Evolutionary conservation across 2,888 invertebrate genomes (phyloP), one percentile per base, ranked within the genome.

Genomic region (Cynaeus angustus): DNA sequence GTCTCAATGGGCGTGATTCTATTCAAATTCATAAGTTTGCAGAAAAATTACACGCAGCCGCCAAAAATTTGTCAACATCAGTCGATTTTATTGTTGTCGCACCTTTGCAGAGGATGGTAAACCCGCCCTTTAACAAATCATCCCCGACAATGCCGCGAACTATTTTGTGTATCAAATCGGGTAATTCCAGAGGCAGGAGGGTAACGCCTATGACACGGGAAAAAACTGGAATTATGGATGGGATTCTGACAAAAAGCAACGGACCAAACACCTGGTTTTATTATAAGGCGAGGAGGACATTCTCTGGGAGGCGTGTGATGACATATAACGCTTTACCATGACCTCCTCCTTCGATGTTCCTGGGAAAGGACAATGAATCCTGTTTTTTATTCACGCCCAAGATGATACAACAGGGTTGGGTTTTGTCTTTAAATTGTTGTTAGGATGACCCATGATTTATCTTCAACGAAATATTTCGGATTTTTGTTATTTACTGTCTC

Each of bases 131-230:
- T 78, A 77, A 81, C 80, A 81, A 82, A 81, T 82, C 81, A 81
- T 79, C 75, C 74, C 71, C 72, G 71, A 81, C 79, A 79, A 79
- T 76, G 72, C 79, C 61, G 75, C 73, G 75, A 65, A 79, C 80
- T 76, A 79, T 81, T 80, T 81, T 80, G 81, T 83, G 83, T 83
- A 84, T 84, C 84, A 84, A 84, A 84, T 84, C 83, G 83, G 79
- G 83, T 84, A 84, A 84, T 84, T 84, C 84, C 83, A 81, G 84
- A 83, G 84, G 84, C 78, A 80, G 81, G 81, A 78, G 78, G 76
- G 82, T 74, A 79, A 81, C 83, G 81, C 84, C 84, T 82, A 75
- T 83, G 77, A 74, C 74, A 76, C 71, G 61, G 48, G 67, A 74
- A 69, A 79, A 78, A 79, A 79, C 75, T 74, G 71, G 77, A 74